These are phyloP conservation scores for Trachelus iudaicus DNA, from an alignment of 2,888 invertebrate genomes.

Conservation along the genomic window DNA sequence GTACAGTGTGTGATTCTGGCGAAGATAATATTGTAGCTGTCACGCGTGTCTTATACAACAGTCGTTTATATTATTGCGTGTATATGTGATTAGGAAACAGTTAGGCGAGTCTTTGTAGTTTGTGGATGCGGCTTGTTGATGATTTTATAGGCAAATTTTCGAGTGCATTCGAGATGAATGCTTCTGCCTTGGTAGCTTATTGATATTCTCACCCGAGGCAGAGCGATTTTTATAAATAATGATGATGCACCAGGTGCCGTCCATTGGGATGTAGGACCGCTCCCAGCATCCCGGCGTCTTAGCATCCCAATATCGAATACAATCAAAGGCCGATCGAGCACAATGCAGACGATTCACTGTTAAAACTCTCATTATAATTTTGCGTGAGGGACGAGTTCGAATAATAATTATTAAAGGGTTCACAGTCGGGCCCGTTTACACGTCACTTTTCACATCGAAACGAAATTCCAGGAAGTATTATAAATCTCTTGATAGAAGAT, in stretches of 20 bases:
- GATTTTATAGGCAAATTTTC: neutral
- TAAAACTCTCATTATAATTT: conserved; percentile 20
- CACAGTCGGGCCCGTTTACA: neutral
- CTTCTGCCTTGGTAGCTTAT: conserved; percentile 21
- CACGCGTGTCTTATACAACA: neutral
- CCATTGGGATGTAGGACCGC: conserved; percentile 13
- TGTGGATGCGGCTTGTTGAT: neutral
- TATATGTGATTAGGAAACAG: neutral
- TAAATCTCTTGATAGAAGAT: neutral
- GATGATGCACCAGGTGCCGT: conserved; percentile 24
- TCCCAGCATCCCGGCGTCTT: conserved; percentile 15
- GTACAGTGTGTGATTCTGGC: neutral
- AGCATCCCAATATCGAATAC: conserved; percentile 10
- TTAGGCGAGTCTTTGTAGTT: neutral
- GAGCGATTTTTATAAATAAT: conserved; percentile 22
- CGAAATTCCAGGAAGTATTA: neutral
- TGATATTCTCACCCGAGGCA: conserved; percentile 23
- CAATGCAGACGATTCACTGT: conserved; percentile 19
- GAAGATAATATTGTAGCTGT: neutral
- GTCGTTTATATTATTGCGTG: neutral
- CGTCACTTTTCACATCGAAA: neutral
- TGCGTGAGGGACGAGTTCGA: conserved; percentile 13
- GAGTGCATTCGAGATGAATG: neutral
- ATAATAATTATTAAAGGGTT: neutral
- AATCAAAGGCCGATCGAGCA: conserved; percentile 15